Percentiles rank a stretch among this genome's conserved stretches.
Evolutionary conservation across 2,113 vertebrate genomes (phyloP).

Genomic region (Psettodes erumei): DNA sequence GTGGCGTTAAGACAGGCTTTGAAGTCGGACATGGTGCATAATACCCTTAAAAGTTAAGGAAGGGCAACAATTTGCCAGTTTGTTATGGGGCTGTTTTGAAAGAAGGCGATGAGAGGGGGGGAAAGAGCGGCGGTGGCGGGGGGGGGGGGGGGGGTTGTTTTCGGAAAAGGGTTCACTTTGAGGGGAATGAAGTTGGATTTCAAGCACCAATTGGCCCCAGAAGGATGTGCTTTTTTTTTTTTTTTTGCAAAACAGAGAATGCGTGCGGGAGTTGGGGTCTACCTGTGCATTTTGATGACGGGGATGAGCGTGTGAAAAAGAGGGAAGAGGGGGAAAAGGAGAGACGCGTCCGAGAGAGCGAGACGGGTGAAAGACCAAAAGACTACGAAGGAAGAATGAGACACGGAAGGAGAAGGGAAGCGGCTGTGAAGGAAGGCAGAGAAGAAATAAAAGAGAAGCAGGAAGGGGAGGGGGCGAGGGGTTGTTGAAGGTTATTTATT

Average conservation of each 20-base stretch:
- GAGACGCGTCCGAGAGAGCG: slow-evolving; percentile 54
- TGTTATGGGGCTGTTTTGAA: slow-evolving; percentile 79
- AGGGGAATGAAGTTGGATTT: slow-evolving; percentile 79
- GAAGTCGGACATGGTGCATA: slow-evolving; percentile 84
- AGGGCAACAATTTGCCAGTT: slow-evolving; percentile 77
- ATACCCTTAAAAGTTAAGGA: slow-evolving; percentile 76
- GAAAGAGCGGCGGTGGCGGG: not conserved
- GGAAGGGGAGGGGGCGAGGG: slow-evolving; percentile 19
- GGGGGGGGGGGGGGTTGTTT: slow-evolving; percentile 58
- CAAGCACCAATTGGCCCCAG: slow-evolving; percentile 72
- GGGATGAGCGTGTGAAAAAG: slow-evolving; percentile 53
- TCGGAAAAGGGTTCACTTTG: slow-evolving; percentile 77
- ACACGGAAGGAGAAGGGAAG: slow-evolving; percentile 65
- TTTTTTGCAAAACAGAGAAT: slow-evolving; percentile 47
- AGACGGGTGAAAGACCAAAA: slow-evolving; percentile 62
- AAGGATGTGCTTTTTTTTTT: slow-evolving; percentile 55
- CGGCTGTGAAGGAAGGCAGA: slow-evolving; percentile 45
- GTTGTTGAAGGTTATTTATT: slow-evolving; percentile 83
- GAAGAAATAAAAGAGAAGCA: slow-evolving; percentile 53
- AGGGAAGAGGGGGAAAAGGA: slow-evolving; percentile 45
- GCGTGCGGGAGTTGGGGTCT: slow-evolving; percentile 56
- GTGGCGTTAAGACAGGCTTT: slow-evolving; percentile 87
- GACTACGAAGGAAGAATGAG: slow-evolving; percentile 43
- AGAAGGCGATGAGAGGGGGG: slow-evolving; percentile 34
- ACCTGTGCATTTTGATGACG: slow-evolving; percentile 66